A percentile compares a stretch with the other conserved stretches of the same genome.
These are phyloP conservation scores for Nebria salina DNA, from an alignment of 2,888 invertebrate genomes.

Conservation along the genomic window DNA sequence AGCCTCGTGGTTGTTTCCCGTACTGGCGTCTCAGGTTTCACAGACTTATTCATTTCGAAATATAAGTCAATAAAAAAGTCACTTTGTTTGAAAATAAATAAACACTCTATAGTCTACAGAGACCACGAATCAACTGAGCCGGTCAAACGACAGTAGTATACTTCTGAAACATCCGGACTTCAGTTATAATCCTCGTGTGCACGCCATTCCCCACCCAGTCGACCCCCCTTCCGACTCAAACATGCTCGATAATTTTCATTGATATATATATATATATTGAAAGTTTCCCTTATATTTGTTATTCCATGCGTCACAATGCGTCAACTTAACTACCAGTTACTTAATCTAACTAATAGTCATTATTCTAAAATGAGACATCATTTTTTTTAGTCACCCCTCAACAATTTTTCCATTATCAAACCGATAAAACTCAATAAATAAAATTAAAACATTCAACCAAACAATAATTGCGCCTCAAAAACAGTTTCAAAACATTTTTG, in stretches of 20 bases:
- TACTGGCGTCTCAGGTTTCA: conserved; percentile 52
- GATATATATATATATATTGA: background rate
- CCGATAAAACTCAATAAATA: no score
- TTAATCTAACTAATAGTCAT: no score
- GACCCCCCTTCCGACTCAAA: background rate
- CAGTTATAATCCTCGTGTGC: background rate
- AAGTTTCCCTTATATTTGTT: background rate
- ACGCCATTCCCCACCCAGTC: background rate
- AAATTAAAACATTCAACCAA: no score
- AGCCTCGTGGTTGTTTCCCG: conserved; percentile 53
- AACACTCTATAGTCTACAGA: background rate
- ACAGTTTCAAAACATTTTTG: no score
- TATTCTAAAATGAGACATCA: no score
- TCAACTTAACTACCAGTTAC: background rate
- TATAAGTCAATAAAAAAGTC: background rate
- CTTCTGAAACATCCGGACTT: background rate
- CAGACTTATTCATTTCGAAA: conserved; percentile 48
- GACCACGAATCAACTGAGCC: background rate
- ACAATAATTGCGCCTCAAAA: no score
- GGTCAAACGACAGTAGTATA: background rate
- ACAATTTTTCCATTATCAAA: no score
- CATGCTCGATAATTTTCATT: conserved; percentile 4
- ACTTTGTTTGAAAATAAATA: background rate
- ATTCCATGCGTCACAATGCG: background rate
- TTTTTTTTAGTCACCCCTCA: no score